These are phyloP conservation scores for Cyprinus carpio DNA, from an alignment of 2,113 vertebrate species.

Conservation along the genomic window DNA sequence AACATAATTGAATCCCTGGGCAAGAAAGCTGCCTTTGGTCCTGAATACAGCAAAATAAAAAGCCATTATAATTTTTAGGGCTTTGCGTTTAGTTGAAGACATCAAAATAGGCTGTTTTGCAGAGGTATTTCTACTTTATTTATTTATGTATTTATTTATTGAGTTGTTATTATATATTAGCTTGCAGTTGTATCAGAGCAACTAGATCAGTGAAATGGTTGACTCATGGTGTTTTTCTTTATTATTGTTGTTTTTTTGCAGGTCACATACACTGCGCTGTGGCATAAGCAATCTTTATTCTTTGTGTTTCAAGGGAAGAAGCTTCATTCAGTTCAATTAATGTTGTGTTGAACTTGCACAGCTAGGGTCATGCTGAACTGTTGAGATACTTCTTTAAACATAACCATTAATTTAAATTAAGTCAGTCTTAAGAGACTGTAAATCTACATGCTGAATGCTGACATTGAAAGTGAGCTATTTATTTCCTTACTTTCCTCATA, in stretches of 20 bases:
- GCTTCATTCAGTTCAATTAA: background rate
- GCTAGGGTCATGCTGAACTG: background rate
- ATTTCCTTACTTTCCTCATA: background rate
- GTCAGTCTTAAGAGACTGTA: background rate
- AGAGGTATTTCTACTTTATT: background rate
- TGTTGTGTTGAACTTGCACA: background rate
- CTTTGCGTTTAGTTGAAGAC: too few species aligned
- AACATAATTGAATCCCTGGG: background rate
- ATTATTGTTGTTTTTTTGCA: background rate
- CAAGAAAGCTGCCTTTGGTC: background rate
- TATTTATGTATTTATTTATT: background rate
- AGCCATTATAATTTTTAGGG: too few species aligned
- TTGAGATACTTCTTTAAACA: background rate
- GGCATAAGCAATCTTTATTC: background rate
- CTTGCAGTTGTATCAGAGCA: background rate
- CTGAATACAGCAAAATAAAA: too few species aligned
- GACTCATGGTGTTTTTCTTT: background rate
- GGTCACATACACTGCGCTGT: background rate
- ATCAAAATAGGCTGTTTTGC: too few species aligned
- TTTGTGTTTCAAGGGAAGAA: background rate
- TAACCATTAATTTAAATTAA: background rate
- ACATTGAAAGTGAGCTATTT: background rate
- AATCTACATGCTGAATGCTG: background rate
- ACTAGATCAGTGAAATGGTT: background rate
- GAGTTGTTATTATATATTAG: too few species aligned